A percentile compares a stretch with the other conserved stretches of the same genome.
Conservation (phyloP, 2,797 vertebrate species). For the Acomys russatus region DNA sequence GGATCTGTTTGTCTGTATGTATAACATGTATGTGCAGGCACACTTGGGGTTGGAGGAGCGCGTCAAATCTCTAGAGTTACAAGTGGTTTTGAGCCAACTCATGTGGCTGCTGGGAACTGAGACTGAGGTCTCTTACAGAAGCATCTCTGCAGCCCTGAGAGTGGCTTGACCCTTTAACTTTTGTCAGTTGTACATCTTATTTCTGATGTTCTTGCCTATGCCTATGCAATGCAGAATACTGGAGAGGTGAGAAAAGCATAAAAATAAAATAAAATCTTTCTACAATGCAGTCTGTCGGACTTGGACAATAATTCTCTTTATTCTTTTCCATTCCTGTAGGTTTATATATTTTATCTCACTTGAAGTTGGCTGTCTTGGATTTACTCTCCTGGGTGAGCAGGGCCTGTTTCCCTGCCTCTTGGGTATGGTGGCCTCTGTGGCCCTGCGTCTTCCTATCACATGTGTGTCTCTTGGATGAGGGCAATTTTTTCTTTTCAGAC, state of each 20-base stretch:
- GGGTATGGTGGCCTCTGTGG: neutral
- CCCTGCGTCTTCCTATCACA: neutral
- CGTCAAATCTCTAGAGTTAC: neutral
- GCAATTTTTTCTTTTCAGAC: constrained; percentile 20
- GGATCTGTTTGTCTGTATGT: neutral
- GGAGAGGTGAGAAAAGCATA: constrained; percentile 31
- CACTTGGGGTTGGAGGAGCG: neutral
- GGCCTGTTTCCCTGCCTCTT: neutral
- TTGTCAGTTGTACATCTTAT: neutral
- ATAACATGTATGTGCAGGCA: no score
- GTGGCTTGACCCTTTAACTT: neutral
- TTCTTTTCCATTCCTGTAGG: neutral
- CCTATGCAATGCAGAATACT: neutral
- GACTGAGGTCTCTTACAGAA: neutral
- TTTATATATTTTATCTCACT: constrained; percentile 23
- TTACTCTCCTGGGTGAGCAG: neutral
- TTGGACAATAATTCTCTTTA: neutral
- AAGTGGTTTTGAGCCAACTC: neutral
- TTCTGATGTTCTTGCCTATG: neutral
- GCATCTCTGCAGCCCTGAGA: neutral
- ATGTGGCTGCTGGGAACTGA: neutral
- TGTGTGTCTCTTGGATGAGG: constrained; percentile 3
- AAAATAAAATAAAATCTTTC: constrained; percentile 39
- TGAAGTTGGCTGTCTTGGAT: neutral
- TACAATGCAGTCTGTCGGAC: neutral